Percentiles rank a stretch among this genome's conserved stretches.
phyloP scores from a whole-genome alignment of 2,797 vertebrate species.

The Chaetodon trifasciatus region DNA sequence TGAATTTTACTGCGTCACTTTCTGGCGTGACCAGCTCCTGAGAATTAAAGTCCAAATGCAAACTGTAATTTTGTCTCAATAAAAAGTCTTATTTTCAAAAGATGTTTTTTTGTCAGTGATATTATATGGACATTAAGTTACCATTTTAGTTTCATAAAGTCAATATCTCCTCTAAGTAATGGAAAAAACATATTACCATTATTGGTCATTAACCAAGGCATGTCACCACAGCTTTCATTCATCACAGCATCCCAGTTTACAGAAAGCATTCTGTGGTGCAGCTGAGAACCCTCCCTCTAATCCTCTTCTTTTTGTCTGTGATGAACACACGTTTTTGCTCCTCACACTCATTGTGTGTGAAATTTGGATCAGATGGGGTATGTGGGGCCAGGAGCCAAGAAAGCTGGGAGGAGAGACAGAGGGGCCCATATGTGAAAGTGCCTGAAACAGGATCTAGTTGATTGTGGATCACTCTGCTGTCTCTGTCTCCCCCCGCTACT shows the following conservation, averaged over 20 bases:
- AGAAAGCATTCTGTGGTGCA: not conserved
- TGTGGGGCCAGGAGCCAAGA: slow-evolving; percentile 48
- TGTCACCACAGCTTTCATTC: not conserved
- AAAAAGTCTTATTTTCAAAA: not conserved
- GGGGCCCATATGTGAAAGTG: slow-evolving; percentile 39
- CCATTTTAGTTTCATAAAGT: not conserved
- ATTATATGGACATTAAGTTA: not conserved
- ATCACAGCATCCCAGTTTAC: not conserved
- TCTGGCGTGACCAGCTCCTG: not conserved
- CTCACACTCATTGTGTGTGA: slow-evolving; percentile 45
- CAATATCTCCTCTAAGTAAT: not conserved
- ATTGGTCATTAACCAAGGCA: not conserved
- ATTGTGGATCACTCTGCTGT: slow-evolving; percentile 36
- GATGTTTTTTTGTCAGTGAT: not conserved
- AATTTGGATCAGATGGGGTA: slow-evolving; percentile 52
- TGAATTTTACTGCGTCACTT: not conserved
- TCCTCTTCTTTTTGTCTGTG: not conserved
- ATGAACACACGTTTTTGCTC: slow-evolving; percentile 1
- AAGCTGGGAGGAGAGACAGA: slow-evolving; percentile 36
- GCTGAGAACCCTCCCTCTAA: not conserved
- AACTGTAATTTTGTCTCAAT: not conserved
- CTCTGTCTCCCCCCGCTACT: slow-evolving; percentile 35
- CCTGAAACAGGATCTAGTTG: slow-evolving; percentile 46
- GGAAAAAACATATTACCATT: not conserved
- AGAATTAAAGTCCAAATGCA: not conserved